Evolutionary conservation across 2,797 vertebrate species (phyloP), one percentile per base, ranked within the genome.

Genomic region (Manis pentadactyla): DNA sequence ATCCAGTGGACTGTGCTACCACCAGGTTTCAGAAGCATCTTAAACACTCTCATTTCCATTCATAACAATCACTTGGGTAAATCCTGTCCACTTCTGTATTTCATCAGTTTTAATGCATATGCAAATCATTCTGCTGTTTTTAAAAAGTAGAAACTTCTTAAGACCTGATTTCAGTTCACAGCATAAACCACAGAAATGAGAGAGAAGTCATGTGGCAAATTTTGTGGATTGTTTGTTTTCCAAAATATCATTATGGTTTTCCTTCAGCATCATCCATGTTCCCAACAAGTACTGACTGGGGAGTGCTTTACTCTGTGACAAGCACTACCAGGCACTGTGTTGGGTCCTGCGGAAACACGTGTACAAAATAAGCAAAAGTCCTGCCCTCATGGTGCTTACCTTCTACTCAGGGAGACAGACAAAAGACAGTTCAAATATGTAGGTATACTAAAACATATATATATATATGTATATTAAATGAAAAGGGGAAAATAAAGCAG

Each of bases 201-300:
- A 66, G 81, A 66, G 21, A 53, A 88, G 55, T 71, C 49, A 64
- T 69, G 18, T 37, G 37, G 27, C 39, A 89, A 74, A 86, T 83
- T 89, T 69, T 61, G 53, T 68, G 34, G 46, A 6, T 37, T 91
- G 66, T 73, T 78, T 81, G 1, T 53, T 94, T 95, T 81, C 64
- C 61, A 81, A 69, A 87, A 79, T 89, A 27, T 37, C 19, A n/a
- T 84, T 87, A 34, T 25, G 49, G 29, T 94, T 87, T 92, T 82
- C 39, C 83, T 77, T 34, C 86, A 75, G 37, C 51, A 37, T 69
- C 10, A 29, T 92, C 59, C 51, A 42, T 78, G 21, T 6, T 57
- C 31, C 57, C 34, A 75, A 2, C 5, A 73, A 46, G 51, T 94
- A 18, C 68, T 90, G 81, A 59, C 13, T 46, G 46, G 46, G 59